phyloP scores from a whole-genome alignment of 53 echinoderm and acorn worm genomes.

The Paracentrotus lividus region DNA sequence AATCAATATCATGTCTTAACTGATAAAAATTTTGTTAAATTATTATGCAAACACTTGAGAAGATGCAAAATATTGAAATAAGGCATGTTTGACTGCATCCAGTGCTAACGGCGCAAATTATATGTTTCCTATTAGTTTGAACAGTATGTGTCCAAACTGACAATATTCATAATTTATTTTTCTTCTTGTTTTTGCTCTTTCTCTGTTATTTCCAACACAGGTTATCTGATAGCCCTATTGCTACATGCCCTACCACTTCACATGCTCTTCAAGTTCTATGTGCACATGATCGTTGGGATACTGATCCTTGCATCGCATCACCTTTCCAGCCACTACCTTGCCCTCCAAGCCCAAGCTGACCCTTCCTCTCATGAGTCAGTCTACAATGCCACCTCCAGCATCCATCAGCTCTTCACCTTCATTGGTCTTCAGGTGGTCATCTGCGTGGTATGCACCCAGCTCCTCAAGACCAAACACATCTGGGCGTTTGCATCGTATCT shows the following conservation, averaged over 20 bases:
- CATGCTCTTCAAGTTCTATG: constrained; percentile 88
- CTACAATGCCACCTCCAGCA: constrained; percentile 45
- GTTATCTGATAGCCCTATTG: constrained; percentile 90
- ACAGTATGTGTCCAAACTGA: too few relatives aligned
- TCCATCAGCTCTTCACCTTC: constrained; percentile 71
- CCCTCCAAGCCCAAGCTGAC: constrained; percentile 66
- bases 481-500: constrained; percentile 86
- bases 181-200: neutral
- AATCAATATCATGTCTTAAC: too few relatives aligned
- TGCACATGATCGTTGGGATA: constrained; percentile 85
- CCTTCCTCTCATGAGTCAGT: constrained; percentile 43
- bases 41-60: too few relatives aligned
- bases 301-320: constrained; percentile 85
- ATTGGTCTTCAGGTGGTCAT: constrained; percentile 72
- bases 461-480: constrained; percentile 80
- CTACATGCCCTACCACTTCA: constrained; percentile 90
- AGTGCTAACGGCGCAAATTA: too few relatives aligned
- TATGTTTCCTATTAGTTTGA: too few relatives aligned
- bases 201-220: constrained; percentile 69
- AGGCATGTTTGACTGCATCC: too few relatives aligned
- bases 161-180: too few relatives aligned
- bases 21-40: too few relatives aligned
- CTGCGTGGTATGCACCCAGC: constrained; percentile 74
- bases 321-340: constrained; percentile 82
- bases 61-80: too few relatives aligned